Conservation (phyloP, 2,888 invertebrate genomes). For the Dasypolia templi region DNA sequence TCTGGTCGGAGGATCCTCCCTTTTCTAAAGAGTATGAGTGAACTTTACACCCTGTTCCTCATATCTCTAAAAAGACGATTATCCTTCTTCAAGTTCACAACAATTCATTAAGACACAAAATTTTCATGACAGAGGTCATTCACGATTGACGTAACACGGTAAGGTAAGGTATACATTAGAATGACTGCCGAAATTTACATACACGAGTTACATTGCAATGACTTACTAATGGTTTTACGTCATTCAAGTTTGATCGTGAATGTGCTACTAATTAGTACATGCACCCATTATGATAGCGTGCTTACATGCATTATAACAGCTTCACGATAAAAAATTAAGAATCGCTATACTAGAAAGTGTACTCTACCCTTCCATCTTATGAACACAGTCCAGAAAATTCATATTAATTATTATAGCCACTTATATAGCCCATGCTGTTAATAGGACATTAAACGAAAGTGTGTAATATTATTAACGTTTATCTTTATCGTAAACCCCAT, state of each 20-base stretch:
- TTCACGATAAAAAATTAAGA: constrained; percentile 19
- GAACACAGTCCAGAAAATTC: constrained; percentile 25
- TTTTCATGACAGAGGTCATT: no score
- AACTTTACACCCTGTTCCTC: no score
- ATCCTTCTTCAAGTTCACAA: neutral
- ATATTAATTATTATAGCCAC: constrained; percentile 52
- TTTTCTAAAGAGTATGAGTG: no score
- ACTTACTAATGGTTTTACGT: no score
- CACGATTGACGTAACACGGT: no score
- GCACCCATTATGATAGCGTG: no score
- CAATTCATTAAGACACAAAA: neutral
- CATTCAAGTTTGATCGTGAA: no score
- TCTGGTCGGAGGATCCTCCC: no score
- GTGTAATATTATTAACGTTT: constrained; percentile 47
- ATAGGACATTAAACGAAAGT: constrained; percentile 46
- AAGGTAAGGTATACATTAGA: no score
- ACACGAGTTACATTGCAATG: no score
- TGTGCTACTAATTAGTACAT: no score
- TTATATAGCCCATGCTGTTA: constrained; percentile 33
- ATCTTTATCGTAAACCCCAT: constrained; percentile 46
- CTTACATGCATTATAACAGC: neutral
- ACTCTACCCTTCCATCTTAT: constrained; percentile 2
- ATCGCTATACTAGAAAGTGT: constrained; percentile 22
- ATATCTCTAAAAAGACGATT: neutral
- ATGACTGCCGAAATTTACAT: no score